Evolutionary conservation across 2,888 invertebrate species (phyloP).

Genomic region (Pasiphila rectangulata): DNA sequence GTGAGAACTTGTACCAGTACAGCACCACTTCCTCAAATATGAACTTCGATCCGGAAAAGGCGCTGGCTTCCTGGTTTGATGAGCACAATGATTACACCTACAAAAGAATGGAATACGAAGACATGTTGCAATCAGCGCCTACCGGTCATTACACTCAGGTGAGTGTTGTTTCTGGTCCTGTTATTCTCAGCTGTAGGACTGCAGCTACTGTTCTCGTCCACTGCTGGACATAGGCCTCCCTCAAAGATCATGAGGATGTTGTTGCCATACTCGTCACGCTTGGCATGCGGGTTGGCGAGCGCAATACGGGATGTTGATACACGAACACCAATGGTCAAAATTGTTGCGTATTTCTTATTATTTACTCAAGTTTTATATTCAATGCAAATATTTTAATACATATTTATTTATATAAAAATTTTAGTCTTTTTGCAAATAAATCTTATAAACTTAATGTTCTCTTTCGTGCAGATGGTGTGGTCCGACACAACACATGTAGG

Average conservation of each 20-base stretch:
- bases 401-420: no score
- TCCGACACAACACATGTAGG: slow-evolving; percentile 54
- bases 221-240: no score
- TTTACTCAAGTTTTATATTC: no score
- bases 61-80: slow-evolving; percentile 54
- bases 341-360: no score
- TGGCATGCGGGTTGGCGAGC: no score
- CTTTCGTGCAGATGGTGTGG: slow-evolving; percentile 60
- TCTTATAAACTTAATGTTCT: neutral
- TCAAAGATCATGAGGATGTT: no score
- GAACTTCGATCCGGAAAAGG: slow-evolving; percentile 42
- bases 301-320: no score
- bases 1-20: slow-evolving; percentile 62
- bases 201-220: no score
- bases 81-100: slow-evolving; percentile 56
- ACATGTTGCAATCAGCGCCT: slow-evolving; percentile 42
- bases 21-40: slow-evolving; percentile 39
- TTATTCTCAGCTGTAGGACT: no score
- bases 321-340: no score
- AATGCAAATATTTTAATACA: no score
- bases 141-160: slow-evolving; percentile 73
- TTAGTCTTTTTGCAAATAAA: neutral
- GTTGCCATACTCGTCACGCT: no score
- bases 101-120: slow-evolving; percentile 38
- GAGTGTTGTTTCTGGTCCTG: neutral